These are phyloP conservation scores for Apis laboriosa DNA, from an alignment of 1,140 invertebrate genomes.

Conservation along the genomic window DNA sequence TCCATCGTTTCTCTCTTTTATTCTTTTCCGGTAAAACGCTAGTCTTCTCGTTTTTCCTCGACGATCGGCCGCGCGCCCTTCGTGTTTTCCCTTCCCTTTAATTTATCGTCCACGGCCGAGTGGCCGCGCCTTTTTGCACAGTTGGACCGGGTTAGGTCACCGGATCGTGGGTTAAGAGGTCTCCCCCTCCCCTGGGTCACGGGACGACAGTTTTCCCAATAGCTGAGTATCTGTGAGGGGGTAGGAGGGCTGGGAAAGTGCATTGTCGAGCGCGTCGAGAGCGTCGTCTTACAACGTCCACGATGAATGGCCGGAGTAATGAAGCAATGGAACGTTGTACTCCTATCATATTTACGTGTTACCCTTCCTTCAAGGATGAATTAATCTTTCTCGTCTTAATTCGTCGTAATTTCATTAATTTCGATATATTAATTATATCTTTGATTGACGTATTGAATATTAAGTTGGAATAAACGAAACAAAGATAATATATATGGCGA, in stretches of 20 bases:
- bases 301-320: conserved; percentile 53
- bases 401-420: too few species aligned
- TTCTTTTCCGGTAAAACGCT: too few species aligned
- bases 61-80: background rate
- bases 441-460: too few species aligned
- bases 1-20: too few species aligned
- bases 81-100: conserved; percentile 43
- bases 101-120: conserved; percentile 29
- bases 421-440: too few species aligned
- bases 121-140: conserved; percentile 24
- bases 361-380: too few species aligned
- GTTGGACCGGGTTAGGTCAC: conserved; percentile 39
- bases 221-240: conserved; percentile 17
- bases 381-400: too few species aligned
- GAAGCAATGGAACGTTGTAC: conserved; percentile 9
- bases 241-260: conserved; percentile 16
- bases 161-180: conserved; percentile 45
- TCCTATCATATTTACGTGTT: conserved; percentile 5
- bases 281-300: conserved; percentile 30
- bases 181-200: conserved; percentile 8
- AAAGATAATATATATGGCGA: too few species aligned
- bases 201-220: conserved; percentile 43
- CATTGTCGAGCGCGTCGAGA: conserved; percentile 31
- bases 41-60: background rate
- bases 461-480: too few species aligned